Conservation (phyloP, 2,113 vertebrate species). For the Oncorhynchus gorbuscha region DNA sequence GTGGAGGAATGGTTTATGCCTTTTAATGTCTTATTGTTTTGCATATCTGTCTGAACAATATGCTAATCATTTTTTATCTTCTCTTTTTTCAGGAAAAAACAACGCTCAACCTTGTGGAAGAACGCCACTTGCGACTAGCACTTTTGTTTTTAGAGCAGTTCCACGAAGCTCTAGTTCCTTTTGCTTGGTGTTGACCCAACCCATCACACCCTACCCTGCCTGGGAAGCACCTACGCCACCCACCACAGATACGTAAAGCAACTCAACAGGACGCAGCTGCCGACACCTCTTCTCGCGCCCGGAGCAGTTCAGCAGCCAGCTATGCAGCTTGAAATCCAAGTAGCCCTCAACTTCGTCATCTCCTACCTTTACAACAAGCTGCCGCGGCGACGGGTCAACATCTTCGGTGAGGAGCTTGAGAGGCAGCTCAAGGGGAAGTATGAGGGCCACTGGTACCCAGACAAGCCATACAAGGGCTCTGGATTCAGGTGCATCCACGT, state of each 20-base stretch:
- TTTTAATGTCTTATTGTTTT: not conserved
- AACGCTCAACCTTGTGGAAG: constrained; percentile 80
- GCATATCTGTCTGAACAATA: constrained; percentile 1
- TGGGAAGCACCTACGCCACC: constrained; percentile 47
- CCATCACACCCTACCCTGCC: not conserved
- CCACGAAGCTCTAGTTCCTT: constrained; percentile 72
- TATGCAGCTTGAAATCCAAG: constrained; percentile 99
- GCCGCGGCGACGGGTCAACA: constrained; percentile 95
- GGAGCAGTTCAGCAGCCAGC: constrained; percentile 82
- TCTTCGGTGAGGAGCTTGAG: constrained; percentile 97
- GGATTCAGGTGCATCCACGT: constrained; percentile 97
- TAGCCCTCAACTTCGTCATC: constrained; percentile 99
- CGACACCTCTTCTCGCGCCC: constrained; percentile 57
- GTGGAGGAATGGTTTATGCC: not conserved
- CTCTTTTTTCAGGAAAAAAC: constrained; percentile 77
- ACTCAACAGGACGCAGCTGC: constrained; percentile 53
- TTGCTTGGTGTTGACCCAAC: constrained; percentile 74
- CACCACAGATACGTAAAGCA: constrained; percentile 68
- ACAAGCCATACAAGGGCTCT: constrained; percentile 98
- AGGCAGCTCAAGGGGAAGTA: constrained; percentile 97
- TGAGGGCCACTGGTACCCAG: constrained; percentile 98
- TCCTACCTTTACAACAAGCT: constrained; percentile 99
- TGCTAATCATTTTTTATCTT: constrained; percentile 44
- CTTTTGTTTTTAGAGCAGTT: constrained; percentile 70
- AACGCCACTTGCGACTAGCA: constrained; percentile 81